These are phyloP conservation scores for Rhynchomys soricoides DNA, from an alignment of 2,113 vertebrate genomes.

Conservation along the genomic window DNA sequence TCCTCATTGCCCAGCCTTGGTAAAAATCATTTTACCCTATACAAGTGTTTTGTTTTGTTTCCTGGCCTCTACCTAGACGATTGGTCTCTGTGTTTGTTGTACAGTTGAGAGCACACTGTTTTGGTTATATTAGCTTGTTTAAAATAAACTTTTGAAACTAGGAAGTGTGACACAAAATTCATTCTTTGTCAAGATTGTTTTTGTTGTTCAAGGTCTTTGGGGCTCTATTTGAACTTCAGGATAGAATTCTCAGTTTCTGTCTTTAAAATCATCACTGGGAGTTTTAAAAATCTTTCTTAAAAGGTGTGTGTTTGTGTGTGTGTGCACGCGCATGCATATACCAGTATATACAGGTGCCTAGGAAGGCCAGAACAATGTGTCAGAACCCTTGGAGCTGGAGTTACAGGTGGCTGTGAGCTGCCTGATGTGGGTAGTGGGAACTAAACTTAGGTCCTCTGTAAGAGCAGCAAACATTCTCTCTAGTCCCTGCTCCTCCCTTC, in stretches of 20 bases:
- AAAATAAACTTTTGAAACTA: conserved; percentile 40
- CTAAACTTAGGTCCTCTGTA: background rate
- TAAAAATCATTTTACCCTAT: background rate
- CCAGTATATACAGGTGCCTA: background rate
- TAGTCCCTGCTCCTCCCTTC: background rate
- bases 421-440: background rate
- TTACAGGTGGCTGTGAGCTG: background rate
- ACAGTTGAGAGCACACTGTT: background rate
- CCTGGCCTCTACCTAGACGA: background rate
- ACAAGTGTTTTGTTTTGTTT: background rate
- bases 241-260: conserved; percentile 4
- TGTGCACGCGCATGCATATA: background rate
- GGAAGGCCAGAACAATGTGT: background rate
- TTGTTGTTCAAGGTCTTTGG: background rate
- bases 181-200: conserved; percentile 27
- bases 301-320: background rate
- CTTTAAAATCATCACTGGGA: background rate
- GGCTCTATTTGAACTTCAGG: conserved; percentile 21
- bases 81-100: background rate
- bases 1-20: background rate
- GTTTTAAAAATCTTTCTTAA: background rate
- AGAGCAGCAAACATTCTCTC: background rate
- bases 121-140: background rate
- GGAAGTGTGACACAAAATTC: background rate
- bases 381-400: background rate